phyloP scores from a whole-genome alignment of 1,140 invertebrate genomes.

The Calycopis cecrops region DNA sequence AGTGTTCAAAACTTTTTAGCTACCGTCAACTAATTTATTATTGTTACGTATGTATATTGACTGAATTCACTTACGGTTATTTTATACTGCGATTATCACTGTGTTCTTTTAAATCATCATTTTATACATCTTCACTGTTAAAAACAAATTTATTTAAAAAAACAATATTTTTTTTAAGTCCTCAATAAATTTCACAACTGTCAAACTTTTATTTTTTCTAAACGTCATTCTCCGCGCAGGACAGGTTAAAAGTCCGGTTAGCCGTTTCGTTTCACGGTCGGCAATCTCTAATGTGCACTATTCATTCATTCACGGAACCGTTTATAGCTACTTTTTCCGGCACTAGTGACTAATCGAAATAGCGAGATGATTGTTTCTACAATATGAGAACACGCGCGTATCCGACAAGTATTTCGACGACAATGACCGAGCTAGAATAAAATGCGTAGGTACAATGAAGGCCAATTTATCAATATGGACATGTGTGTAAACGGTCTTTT shows the following conservation, averaged over 20 bases:
- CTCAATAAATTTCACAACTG: conserved; percentile 27
- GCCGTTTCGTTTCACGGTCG: conserved; percentile 64
- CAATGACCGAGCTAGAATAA: conserved; percentile 52
- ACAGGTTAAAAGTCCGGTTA: conserved; percentile 31
- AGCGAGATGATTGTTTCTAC: not conserved
- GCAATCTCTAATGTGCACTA: conserved; percentile 27
- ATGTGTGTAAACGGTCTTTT: conserved; percentile 46
- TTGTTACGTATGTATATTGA: no score
- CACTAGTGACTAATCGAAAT: no score
- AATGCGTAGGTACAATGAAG: conserved; percentile 56
- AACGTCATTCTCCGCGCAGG: conserved; percentile 31
- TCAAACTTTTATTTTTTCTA: conserved; percentile 47
- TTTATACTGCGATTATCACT: no score
- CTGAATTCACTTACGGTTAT: no score
- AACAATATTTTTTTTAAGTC: not conserved
- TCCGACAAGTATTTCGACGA: conserved; percentile 31
- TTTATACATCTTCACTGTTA: no score
- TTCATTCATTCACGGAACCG: conserved; percentile 32
- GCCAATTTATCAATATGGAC: conserved; percentile 45
- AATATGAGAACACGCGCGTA: conserved; percentile 25
- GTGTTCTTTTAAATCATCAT: no score
- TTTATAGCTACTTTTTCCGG: conserved; percentile 25
- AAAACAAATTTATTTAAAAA: no score
- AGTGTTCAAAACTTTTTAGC: no score
- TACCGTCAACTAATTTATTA: no score